These are phyloP conservation scores for Hozukius guyotensis DNA, from an alignment of 2,797 vertebrate genomes.

Conservation along the genomic window DNA sequence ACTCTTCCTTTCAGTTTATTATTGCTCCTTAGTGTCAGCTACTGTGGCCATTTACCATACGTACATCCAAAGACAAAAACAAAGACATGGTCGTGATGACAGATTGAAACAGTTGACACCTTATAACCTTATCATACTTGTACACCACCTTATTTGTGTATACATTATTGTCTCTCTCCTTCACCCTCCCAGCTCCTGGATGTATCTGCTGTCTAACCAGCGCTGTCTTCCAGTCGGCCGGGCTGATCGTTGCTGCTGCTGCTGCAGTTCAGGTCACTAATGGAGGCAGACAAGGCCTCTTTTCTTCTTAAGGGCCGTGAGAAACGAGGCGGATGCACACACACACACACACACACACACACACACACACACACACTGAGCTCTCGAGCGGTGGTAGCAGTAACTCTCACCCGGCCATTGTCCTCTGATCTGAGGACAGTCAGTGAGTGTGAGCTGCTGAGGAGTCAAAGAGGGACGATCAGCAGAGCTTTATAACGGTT, in stretches of 20 bases:
- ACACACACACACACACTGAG: conserved; percentile 32
- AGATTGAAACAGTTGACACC: not conserved
- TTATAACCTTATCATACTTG: not conserved
- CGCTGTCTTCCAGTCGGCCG: conserved; percentile 42
- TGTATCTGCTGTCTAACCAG: conserved; percentile 33
- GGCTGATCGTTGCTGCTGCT: conserved; percentile 32
- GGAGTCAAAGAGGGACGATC: conserved; percentile 27
- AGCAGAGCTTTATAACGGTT: conserved; percentile 4
- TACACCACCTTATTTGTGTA: not conserved
- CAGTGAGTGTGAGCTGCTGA: conserved; percentile 28
- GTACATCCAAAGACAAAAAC: not conserved
- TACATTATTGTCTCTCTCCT: not conserved
- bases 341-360: conserved; percentile 17
- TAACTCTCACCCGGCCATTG: conserved; percentile 60
- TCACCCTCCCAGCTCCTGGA: not conserved
- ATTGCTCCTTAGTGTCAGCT: not conserved
- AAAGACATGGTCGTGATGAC: not conserved
- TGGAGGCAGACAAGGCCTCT: conserved; percentile 72
- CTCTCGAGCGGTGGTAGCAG: conserved; percentile 49
- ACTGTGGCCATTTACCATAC: not conserved
- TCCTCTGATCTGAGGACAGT: conserved; percentile 56
- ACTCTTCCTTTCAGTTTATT: not conserved
- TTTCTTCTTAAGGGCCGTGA: conserved; percentile 70
- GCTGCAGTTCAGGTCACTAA: conserved; percentile 64
- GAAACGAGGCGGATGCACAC: conserved; percentile 42